phyloP scores from a whole-genome alignment of 2,888 invertebrate species.

The Cataglyphis albicans region DNA sequence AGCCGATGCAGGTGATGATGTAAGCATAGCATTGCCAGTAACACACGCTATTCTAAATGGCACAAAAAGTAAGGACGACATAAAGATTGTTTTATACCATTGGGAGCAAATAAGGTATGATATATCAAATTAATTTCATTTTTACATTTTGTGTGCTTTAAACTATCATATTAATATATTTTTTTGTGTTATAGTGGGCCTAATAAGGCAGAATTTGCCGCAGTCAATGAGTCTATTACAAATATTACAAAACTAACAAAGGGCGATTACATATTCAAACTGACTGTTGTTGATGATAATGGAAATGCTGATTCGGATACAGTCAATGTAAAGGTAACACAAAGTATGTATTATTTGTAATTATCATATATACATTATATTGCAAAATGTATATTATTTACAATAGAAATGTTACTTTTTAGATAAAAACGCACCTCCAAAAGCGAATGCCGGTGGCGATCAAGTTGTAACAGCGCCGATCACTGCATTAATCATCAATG shows the following conservation, averaged over 20 bases:
- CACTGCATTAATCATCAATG: slow-evolving; percentile 93
- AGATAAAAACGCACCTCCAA: slow-evolving; percentile 96
- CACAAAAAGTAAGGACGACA: slow-evolving; percentile 93
- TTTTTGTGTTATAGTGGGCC: slow-evolving; percentile 86
- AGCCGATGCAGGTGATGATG: slow-evolving; percentile 87
- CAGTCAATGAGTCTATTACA: slow-evolving; percentile 89
- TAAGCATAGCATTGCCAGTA: slow-evolving; percentile 93
- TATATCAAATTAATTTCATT: slow-evolving; percentile 44
- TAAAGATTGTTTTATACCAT: slow-evolving; percentile 92
- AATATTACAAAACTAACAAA: slow-evolving; percentile 94
- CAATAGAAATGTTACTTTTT: slow-evolving; percentile 72
- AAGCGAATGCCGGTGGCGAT: slow-evolving; percentile 96
- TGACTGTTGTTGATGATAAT: slow-evolving; percentile 94
- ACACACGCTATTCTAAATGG: slow-evolving; percentile 94
- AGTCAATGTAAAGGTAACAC: slow-evolving; percentile 92
- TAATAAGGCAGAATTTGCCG: slow-evolving; percentile 85
- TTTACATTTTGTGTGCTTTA: not conserved
- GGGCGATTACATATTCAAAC: slow-evolving; percentile 93
- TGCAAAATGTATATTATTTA: slow-evolving; percentile 11
- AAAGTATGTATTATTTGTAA: slow-evolving; percentile 89
- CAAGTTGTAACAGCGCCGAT: slow-evolving; percentile 92
- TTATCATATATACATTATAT: not conserved
- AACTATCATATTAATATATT: slow-evolving; percentile 26
- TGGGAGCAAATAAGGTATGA: slow-evolving; percentile 92
- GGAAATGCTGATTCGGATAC: slow-evolving; percentile 92